Percentiles rank a stretch among this genome's conserved stretches.
Conservation (phyloP, 2,888 invertebrate species). For the Polietes domitor region DNA sequence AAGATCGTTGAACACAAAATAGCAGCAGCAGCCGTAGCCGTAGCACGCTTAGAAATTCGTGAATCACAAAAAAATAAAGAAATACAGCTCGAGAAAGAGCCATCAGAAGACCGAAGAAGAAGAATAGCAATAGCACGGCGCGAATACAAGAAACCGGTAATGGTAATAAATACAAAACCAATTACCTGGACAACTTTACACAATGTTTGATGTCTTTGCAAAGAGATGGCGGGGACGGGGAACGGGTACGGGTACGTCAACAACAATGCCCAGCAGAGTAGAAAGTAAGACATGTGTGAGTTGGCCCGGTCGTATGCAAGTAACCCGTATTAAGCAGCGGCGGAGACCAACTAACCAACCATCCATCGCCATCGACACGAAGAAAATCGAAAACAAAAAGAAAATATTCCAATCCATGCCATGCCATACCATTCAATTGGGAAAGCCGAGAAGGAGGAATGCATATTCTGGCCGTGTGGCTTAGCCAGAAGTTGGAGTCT, state of each 20-base stretch:
- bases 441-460: not conserved
- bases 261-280: not conserved
- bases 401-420: not conserved
- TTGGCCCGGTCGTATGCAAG: not conserved
- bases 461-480: not conserved
- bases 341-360: too few species aligned
- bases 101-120: slow-evolving; percentile 12
- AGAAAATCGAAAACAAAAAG: not conserved
- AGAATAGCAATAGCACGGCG: slow-evolving; percentile 42
- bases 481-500: slow-evolving; percentile 9
- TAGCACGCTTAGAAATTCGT: slow-evolving; percentile 1
- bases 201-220: slow-evolving; percentile 33
- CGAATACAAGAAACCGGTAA: slow-evolving; percentile 61
- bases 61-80: not conserved
- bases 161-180: slow-evolving; percentile 47
- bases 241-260: not conserved
- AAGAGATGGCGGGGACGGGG: not conserved
- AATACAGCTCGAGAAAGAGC: not conserved
- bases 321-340: slow-evolving; percentile 22
- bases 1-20: not conserved
- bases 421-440: not conserved
- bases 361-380: too few species aligned
- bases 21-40: not conserved
- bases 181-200: slow-evolving; percentile 63
- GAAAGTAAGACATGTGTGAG: slow-evolving; percentile 9